These are phyloP conservation scores for Agonum fuliginosum DNA, from an alignment of 2,888 invertebrate species.

Conservation along the genomic window DNA sequence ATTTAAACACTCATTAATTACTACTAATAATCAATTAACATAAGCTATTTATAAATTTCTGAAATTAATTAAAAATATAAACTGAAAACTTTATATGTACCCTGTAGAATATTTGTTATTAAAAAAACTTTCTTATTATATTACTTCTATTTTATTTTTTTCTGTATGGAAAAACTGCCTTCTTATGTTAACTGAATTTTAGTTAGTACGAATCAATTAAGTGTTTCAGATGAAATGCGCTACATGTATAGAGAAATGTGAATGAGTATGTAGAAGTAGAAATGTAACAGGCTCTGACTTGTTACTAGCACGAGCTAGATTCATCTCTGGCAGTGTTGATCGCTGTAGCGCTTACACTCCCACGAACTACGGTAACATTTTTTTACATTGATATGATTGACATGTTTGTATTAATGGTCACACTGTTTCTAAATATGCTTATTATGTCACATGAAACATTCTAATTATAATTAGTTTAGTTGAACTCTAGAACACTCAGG, in stretches of 20 bases:
- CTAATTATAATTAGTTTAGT: slow-evolving; percentile 45
- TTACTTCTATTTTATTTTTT: too few species aligned
- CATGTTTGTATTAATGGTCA: slow-evolving; percentile 52
- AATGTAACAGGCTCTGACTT: slow-evolving; percentile 42
- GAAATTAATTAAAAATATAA: too few species aligned
- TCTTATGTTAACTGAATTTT: too few species aligned
- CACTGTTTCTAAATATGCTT: slow-evolving; percentile 46
- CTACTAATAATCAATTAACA: neutral
- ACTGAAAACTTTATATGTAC: too few species aligned
- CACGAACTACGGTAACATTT: slow-evolving; percentile 32
- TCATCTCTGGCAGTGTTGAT: slow-evolving; percentile 48
- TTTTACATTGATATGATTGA: slow-evolving; percentile 53
- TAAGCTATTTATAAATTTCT: too few species aligned
- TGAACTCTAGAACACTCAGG: slow-evolving; percentile 52
- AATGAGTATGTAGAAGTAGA: slow-evolving; percentile 33
- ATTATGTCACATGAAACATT: slow-evolving; percentile 47
- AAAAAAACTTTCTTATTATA: too few species aligned
- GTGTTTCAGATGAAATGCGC: slow-evolving; percentile 16
- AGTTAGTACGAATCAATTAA: too few species aligned
- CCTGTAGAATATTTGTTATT: too few species aligned
- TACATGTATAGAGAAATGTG: slow-evolving; percentile 1
- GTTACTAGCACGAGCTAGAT: slow-evolving; percentile 33
- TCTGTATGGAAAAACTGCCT: too few species aligned
- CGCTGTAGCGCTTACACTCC: slow-evolving; percentile 31
- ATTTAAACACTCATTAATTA: slow-evolving; percentile 1